Conservation (phyloP, 2,797 vertebrate genomes). For the Macropodus opercularis region DNA sequence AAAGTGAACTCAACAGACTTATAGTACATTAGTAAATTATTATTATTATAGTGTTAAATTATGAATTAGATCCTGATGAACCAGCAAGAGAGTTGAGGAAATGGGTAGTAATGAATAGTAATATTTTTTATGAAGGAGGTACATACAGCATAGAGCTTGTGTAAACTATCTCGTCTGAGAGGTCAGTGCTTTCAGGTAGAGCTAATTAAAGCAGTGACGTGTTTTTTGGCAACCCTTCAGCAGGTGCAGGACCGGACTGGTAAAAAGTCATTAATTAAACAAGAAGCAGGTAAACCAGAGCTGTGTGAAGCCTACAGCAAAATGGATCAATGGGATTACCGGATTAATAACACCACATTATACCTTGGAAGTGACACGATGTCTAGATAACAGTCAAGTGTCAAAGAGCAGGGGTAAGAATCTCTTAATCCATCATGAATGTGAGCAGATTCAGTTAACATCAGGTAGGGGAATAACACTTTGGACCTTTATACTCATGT, state of each 20-base stretch:
- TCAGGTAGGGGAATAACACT: background rate
- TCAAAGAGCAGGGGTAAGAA: background rate
- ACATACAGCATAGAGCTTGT: slow-evolving; percentile 4
- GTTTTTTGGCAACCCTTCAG: background rate
- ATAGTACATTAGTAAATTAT: background rate
- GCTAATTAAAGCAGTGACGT: background rate
- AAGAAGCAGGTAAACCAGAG: background rate
- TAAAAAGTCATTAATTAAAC: background rate
- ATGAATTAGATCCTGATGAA: too few relatives aligned
- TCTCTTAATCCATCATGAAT: background rate
- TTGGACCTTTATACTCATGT: background rate
- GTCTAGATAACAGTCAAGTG: background rate
- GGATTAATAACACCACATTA: background rate
- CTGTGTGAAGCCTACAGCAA: slow-evolving; percentile 2
- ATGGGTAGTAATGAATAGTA: rapidly evolving
- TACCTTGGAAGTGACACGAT: background rate
- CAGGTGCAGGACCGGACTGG: background rate
- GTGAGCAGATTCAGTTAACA: background rate
- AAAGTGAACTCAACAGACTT: background rate
- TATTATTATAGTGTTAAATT: too few relatives aligned
- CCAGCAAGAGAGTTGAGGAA: background rate
- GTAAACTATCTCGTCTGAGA: background rate
- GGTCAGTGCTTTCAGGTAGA: slow-evolving; percentile 10
- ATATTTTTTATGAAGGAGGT: background rate
- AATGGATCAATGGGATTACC: rapidly evolving